These are phyloP conservation scores for Achroia grisella DNA, from an alignment of 1,140 invertebrate genomes.

Conservation along the genomic window DNA sequence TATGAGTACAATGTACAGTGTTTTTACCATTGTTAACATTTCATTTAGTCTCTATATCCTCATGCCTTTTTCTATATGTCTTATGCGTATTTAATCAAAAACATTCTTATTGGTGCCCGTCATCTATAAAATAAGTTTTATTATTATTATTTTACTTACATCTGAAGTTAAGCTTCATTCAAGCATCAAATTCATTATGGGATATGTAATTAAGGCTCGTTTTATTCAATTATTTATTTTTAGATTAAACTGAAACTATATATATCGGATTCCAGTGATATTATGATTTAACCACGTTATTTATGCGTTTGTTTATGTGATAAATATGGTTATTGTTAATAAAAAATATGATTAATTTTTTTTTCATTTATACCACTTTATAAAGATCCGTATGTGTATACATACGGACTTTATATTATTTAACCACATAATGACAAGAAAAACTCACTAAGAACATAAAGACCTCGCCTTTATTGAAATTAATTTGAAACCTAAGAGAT, in stretches of 20 bases:
- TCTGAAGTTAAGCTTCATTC: not conserved
- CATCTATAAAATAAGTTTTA: not conserved
- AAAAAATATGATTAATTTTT: conserved; percentile 29
- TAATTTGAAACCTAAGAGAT: too few relatives aligned
- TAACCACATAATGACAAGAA: too few relatives aligned
- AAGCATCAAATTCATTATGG: not conserved
- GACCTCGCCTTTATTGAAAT: too few relatives aligned
- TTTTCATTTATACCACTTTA: not conserved
- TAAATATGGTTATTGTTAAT: conserved; percentile 47
- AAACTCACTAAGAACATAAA: too few relatives aligned
- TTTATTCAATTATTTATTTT: conserved; percentile 17
- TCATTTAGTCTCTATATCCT: too few relatives aligned
- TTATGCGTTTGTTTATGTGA: conserved; percentile 33
- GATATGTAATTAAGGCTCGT: not conserved
- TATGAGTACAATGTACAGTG: too few relatives aligned
- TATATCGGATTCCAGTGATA: conserved; percentile 67
- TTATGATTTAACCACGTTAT: conserved; percentile 37
- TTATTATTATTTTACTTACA: conserved; percentile 1
- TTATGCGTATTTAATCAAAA: too few relatives aligned
- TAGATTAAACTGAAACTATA: conserved; percentile 28
- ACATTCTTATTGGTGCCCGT: too few relatives aligned
- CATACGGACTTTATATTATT: too few relatives aligned
- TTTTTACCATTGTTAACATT: too few relatives aligned
- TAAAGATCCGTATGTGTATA: too few relatives aligned
- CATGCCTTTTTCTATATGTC: too few relatives aligned